Conservation (phyloP, 2,797 vertebrate species). For the Phrynocephalus guinanensis region DNA sequence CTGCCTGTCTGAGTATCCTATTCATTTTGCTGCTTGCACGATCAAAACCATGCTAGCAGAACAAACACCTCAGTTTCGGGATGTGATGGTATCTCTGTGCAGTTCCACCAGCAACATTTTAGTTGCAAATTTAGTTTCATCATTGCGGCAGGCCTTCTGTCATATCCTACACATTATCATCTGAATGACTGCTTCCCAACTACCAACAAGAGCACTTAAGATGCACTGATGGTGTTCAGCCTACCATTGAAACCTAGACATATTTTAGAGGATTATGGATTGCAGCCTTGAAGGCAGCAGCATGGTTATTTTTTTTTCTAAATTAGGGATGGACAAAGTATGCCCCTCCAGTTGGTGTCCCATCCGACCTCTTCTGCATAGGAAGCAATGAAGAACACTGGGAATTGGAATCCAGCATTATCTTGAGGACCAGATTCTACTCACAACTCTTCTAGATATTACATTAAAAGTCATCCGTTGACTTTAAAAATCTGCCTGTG, state of each 20-base stretch:
- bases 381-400: not conserved
- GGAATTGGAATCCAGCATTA: not conserved
- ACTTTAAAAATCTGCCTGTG: no score
- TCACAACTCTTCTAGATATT: no score
- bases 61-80: not conserved
- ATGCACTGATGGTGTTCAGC: not conserved
- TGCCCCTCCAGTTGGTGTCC: not conserved
- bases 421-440: not conserved
- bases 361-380: not conserved
- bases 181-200: not conserved
- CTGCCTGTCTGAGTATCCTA: not conserved
- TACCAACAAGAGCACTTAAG: not conserved
- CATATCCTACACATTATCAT: not conserved
- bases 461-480: no score
- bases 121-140: no score
- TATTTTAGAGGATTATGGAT: not conserved
- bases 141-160: not conserved
- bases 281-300: slow-evolving; percentile 61
- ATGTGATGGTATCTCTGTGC: not conserved
- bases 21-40: not conserved
- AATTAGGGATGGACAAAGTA: slow-evolving; percentile 15
- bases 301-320: slow-evolving; percentile 53
- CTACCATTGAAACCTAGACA: not conserved
- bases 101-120: not conserved
- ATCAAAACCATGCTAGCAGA: not conserved